phyloP scores from a whole-genome alignment of 2,113 vertebrate genomes.

The Heliornis fulica region DNA sequence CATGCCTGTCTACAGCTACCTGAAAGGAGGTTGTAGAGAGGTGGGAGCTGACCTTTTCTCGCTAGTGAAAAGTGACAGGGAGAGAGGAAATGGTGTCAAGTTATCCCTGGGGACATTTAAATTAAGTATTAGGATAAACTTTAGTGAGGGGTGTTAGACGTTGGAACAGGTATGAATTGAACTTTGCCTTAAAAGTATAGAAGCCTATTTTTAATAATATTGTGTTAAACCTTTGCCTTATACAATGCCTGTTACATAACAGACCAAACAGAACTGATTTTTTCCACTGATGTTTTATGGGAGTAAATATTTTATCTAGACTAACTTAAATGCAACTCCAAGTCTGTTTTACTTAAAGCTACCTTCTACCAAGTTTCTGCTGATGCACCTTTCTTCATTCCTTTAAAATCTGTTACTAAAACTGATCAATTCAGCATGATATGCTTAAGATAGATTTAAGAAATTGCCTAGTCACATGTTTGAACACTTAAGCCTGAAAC shows the following conservation, averaged over 20 bases:
- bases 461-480: neutral
- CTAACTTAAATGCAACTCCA: neutral
- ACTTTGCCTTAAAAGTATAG: neutral
- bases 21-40: no score
- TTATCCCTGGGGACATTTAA: no score
- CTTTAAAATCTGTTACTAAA: neutral
- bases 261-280: neutral
- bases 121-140: no score
- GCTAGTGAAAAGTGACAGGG: no score
- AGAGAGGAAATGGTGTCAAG: no score
- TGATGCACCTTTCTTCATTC: neutral
- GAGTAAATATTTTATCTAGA: neutral
- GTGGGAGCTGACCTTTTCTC: no score
- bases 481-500: neutral
- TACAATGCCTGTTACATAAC: neutral
- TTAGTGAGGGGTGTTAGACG: no score
- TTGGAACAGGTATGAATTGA: no score
- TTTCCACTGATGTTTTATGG: neutral
- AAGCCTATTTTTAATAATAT: neutral
- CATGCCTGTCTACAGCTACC: no score
- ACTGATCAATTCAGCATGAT: neutral
- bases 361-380: neutral
- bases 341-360: neutral
- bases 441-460: rapidly evolving
- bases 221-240: neutral